Percentiles rank a stretch among this genome's conserved stretches.
These are phyloP conservation scores for Clitarchus hookeri DNA, from an alignment of 2,888 invertebrate species.

Conservation along the genomic window DNA sequence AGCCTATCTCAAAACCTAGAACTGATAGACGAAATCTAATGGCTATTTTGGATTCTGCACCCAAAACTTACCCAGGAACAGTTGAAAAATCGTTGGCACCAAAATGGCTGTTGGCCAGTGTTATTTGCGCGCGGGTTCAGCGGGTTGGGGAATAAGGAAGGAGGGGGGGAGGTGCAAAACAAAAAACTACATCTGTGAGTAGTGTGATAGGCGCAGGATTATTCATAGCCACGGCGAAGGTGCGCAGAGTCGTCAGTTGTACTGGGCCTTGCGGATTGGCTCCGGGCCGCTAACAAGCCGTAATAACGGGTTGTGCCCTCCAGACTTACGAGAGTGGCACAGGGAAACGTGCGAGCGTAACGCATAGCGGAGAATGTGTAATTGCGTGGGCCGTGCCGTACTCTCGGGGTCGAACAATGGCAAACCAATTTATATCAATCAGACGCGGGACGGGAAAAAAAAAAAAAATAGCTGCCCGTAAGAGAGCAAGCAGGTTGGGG, in stretches of 20 bases:
- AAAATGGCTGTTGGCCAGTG: too few species aligned
- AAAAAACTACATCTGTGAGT: too few species aligned
- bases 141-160: too few species aligned
- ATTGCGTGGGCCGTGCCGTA: background rate
- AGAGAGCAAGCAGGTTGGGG: background rate
- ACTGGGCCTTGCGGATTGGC: background rate
- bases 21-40: too few species aligned
- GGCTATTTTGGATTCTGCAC: too few species aligned
- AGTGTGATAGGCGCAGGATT: too few species aligned
- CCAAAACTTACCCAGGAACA: too few species aligned
- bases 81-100: too few species aligned
- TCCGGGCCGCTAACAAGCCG: background rate
- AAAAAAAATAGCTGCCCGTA: background rate
- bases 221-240: background rate
- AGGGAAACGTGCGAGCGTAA: background rate
- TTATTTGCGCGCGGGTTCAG: too few species aligned
- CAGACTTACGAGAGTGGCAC: background rate
- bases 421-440: constrained; percentile 7
- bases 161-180: too few species aligned
- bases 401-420: background rate
- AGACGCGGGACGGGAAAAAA: background rate
- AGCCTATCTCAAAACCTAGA: too few species aligned
- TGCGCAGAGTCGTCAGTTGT: background rate
- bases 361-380: background rate
- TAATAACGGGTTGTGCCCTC: background rate